These are phyloP conservation scores for Helogale parvula DNA, from an alignment of 2,113 vertebrate genomes.

Conservation along the genomic window DNA sequence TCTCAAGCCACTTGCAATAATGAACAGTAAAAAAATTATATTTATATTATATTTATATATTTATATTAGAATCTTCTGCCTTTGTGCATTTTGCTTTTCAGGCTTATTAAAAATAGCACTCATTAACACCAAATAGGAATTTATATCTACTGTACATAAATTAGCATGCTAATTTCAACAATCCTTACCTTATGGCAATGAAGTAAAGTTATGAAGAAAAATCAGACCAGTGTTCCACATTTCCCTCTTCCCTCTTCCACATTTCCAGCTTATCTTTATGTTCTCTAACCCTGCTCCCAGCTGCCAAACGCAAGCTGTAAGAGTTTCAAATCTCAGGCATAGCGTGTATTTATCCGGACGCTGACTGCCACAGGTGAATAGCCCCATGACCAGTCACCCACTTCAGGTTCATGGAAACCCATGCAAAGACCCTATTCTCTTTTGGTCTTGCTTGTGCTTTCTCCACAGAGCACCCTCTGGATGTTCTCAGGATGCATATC, in stretches of 20 bases:
- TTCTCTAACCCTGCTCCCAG: not conserved
- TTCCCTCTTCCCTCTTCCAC: not conserved
- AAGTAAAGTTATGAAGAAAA: conserved; percentile 16
- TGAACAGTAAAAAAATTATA: not conserved
- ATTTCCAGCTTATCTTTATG: not conserved
- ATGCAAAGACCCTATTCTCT: not conserved
- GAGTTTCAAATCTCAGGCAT: not conserved
- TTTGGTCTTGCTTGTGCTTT: not conserved
- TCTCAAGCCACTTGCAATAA: not conserved
- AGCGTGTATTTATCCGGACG: not conserved
- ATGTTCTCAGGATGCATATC: not conserved
- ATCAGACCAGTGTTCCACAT: not conserved
- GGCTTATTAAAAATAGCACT: conserved; percentile 57
- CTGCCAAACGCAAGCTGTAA: not conserved
- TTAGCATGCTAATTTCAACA: conserved; percentile 56
- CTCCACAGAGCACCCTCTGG: not conserved
- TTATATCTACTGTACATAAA: conserved; percentile 56
- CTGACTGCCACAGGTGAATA: not conserved
- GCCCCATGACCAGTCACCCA: too few relatives aligned
- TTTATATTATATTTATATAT: not conserved
- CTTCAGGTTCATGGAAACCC: not conserved
- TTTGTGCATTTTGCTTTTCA: conserved; percentile 46
- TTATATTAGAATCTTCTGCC: not conserved
- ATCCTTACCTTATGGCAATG: not conserved
- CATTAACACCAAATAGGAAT: conserved; percentile 54